These are phyloP conservation scores for Xanthorhoe spadicearia DNA, from an alignment of 2,888 invertebrate genomes.

Conservation along the genomic window DNA sequence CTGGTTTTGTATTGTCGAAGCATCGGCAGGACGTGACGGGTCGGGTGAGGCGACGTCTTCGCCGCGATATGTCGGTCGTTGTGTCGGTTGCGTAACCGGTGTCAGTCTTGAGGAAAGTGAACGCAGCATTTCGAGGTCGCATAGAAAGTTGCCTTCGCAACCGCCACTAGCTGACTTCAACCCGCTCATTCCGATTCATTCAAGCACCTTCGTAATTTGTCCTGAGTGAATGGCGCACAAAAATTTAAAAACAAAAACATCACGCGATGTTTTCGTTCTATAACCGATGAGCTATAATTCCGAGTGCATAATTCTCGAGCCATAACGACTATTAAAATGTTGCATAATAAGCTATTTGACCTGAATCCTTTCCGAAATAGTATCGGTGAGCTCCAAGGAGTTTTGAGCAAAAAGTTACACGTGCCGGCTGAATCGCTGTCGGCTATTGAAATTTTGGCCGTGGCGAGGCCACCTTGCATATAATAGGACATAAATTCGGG, in stretches of 20 bases:
- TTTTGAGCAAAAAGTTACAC: conserved; percentile 83
- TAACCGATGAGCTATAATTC: conserved; percentile 56
- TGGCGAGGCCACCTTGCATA: conserved; percentile 71
- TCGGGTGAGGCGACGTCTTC: conserved; percentile 49
- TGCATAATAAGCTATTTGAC: conserved; percentile 81
- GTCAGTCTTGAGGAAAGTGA: conserved; percentile 82
- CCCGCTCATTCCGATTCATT: conserved; percentile 52
- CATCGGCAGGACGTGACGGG: conserved; percentile 41
- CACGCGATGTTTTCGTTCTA: conserved; percentile 56
- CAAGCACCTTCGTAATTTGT: conserved; percentile 39
- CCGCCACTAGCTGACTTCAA: conserved; percentile 56
- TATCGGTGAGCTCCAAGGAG: conserved; percentile 75
- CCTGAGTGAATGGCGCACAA: conserved; percentile 44
- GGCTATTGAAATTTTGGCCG: conserved; percentile 81
- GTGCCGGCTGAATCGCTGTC: conserved; percentile 77
- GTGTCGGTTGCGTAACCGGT: conserved; percentile 80
- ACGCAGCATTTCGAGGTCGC: conserved; percentile 83
- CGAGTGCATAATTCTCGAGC: conserved; percentile 53
- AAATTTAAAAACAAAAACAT: conserved; percentile 45
- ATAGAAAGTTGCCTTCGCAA: conserved; percentile 79
- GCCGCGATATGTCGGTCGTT: conserved; percentile 75
- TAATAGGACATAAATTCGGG: conserved; percentile 74
- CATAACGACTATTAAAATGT: conserved; percentile 66
- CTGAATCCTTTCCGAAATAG: conserved; percentile 65
- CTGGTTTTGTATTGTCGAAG: conserved; percentile 53